phyloP scores from a whole-genome alignment of 2,888 invertebrate genomes.

The Drosophila neotestacea region DNA sequence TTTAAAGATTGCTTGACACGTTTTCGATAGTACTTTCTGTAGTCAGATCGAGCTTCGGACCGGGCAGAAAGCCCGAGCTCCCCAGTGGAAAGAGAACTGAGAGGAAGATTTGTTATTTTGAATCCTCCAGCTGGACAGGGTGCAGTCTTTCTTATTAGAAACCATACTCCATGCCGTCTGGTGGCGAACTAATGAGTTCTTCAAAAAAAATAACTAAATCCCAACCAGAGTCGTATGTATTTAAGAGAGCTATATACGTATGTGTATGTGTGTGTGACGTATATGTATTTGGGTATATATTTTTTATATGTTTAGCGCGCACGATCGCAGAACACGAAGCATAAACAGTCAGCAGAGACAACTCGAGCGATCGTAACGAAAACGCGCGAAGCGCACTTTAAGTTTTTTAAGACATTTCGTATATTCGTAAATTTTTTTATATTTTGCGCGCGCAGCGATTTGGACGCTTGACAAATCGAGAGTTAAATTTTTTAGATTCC shows the following conservation, averaged over 20 bases:
- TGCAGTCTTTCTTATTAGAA: constrained; percentile 6
- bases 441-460: constrained; percentile 54
- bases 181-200: background rate
- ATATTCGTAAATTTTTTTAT: constrained; percentile 21
- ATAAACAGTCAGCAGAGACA: constrained; percentile 54
- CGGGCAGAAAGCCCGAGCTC: constrained; percentile 2
- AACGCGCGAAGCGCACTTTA: constrained; percentile 51
- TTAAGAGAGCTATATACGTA: background rate
- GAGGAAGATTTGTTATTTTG: background rate
- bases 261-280: constrained; percentile 1
- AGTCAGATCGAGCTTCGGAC: background rate
- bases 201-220: background rate
- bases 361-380: constrained; percentile 65
- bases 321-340: constrained; percentile 5
- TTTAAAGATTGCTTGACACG: constrained; percentile 12
- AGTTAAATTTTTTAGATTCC: constrained; percentile 12
- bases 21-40: background rate
- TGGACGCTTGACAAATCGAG: constrained; percentile 13
- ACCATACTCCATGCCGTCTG: background rate
- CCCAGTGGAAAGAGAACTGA: background rate
- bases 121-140: background rate
- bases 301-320: background rate
- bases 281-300: constrained; percentile 4
- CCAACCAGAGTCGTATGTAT: background rate
- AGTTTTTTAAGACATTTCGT: constrained; percentile 15